These are phyloP conservation scores for Phortica okadai DNA, from an alignment of 2,888 invertebrate species.

Conservation along the genomic window DNA sequence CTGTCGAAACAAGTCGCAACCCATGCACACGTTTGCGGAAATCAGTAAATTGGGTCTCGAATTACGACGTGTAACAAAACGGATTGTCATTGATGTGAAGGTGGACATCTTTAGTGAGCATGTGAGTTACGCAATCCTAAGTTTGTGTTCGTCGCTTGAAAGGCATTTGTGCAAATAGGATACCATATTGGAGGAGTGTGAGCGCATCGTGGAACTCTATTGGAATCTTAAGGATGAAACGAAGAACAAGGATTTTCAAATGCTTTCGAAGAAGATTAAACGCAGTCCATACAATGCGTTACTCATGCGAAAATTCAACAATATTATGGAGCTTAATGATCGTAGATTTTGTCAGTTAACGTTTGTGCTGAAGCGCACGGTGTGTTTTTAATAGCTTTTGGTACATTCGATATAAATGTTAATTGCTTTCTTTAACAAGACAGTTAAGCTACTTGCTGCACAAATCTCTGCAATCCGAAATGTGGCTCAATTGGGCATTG, in stretches of 20 bases:
- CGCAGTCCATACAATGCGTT: constrained; percentile 74
- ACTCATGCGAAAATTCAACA: constrained; percentile 67
- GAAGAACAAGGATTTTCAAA: constrained; percentile 67
- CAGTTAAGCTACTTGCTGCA: constrained; percentile 66
- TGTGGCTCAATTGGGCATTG: constrained; percentile 70
- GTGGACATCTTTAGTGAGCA: constrained; percentile 73
- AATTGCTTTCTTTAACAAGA: constrained; percentile 23
- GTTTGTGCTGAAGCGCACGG: constrained; percentile 73
- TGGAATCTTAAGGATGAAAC: constrained; percentile 72
- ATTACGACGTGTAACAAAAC: constrained; percentile 71
- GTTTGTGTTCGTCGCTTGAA: background rate
- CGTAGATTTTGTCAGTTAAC: constrained; percentile 72
- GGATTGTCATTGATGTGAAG: constrained; percentile 74
- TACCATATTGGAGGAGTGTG: constrained; percentile 71
- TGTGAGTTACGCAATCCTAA: constrained; percentile 57
- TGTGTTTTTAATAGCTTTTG: constrained; percentile 44
- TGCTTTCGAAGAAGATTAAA: constrained; percentile 73
- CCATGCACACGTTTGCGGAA: constrained; percentile 72
- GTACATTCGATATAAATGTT: background rate
- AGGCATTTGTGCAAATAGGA: constrained; percentile 52
- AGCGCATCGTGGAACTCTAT: constrained; percentile 67
- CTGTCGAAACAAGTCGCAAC: constrained; percentile 73
- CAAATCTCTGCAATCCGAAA: constrained; percentile 69
- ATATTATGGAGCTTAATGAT: constrained; percentile 70
- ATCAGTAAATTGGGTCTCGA: constrained; percentile 72